phyloP scores from a whole-genome alignment of 2,797 vertebrate genomes.

The Mormyrus proboscirostris region DNA sequence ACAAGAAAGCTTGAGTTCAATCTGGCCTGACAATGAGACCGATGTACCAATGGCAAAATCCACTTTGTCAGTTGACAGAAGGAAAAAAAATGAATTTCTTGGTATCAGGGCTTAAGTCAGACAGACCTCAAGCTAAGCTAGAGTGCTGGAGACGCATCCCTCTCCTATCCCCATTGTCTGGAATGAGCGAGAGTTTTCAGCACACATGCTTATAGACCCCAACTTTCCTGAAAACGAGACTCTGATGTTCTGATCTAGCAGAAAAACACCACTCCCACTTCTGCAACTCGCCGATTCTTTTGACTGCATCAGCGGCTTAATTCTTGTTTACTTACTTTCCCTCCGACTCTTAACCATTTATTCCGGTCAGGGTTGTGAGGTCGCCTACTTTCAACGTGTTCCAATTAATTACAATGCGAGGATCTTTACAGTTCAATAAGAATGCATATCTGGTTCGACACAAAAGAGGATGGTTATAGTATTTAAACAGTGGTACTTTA shows the following conservation, averaged over 20 bases:
- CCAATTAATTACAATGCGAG: not conserved
- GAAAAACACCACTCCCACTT: not conserved
- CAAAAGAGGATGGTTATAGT: not conserved
- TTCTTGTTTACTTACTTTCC: not conserved
- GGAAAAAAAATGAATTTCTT: not conserved
- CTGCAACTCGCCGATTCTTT: not conserved
- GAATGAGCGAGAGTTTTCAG: not conserved
- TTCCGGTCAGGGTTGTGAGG: not conserved
- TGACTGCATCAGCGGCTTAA: not conserved
- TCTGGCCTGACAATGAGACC: not conserved
- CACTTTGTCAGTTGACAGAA: not conserved
- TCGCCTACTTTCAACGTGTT: not conserved
- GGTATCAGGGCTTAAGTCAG: not conserved
- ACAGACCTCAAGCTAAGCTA: not conserved
- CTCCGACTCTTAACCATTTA: not conserved
- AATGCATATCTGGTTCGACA: not conserved
- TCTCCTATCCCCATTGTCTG: not conserved
- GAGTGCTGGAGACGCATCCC: not conserved
- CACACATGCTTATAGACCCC: not conserved
- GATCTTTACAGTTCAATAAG: not conserved
- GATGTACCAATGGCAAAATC: not conserved
- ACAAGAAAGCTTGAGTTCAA: not conserved
- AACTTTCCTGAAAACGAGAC: not conserved
- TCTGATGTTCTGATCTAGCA: not conserved
- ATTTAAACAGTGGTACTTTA: conserved; percentile 13